Conservation (phyloP, 2,797 vertebrate genomes). For the Glossophaga mutica region DNA sequence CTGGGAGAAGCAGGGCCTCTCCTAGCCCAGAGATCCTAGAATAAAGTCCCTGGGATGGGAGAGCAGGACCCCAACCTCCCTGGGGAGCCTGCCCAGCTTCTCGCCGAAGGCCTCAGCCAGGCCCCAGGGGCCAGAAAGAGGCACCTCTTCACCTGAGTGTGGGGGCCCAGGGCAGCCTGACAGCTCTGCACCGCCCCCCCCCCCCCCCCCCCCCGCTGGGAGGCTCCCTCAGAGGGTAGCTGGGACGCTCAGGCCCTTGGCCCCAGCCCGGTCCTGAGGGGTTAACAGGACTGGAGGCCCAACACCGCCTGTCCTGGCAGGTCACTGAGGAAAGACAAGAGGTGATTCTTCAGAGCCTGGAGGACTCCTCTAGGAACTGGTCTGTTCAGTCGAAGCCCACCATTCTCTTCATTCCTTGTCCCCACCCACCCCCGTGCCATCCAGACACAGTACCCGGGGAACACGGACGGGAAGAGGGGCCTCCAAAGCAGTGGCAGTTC, state of each 20-base stretch:
- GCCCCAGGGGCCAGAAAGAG: background rate
- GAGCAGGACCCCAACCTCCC: background rate
- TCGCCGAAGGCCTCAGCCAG: background rate
- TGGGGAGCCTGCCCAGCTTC: background rate
- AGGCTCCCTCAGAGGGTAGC: background rate
- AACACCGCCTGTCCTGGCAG: slow-evolving; percentile 68
- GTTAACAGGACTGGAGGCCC: slow-evolving; percentile 72
- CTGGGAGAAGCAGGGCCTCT: background rate
- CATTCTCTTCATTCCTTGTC: background rate
- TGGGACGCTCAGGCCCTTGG: background rate
- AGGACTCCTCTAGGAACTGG: slow-evolving; percentile 63
- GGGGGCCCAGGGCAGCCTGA: background rate
- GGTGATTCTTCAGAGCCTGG: slow-evolving; percentile 45
- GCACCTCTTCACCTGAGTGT: rapidly evolving
- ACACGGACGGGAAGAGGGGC: no score
- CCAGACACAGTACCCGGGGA: background rate
- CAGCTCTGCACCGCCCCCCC: no score
- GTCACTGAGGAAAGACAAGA: slow-evolving; percentile 63
- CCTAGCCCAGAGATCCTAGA: background rate
- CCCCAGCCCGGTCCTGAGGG: background rate
- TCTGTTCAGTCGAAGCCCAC: background rate
- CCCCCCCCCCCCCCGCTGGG: no score
- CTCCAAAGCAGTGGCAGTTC: background rate
- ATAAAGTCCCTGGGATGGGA: background rate
- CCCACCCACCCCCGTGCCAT: background rate